Base-by-base conservation (phyloP, 1,140 invertebrate species). In the Eurytemora carolleeae region DNA sequence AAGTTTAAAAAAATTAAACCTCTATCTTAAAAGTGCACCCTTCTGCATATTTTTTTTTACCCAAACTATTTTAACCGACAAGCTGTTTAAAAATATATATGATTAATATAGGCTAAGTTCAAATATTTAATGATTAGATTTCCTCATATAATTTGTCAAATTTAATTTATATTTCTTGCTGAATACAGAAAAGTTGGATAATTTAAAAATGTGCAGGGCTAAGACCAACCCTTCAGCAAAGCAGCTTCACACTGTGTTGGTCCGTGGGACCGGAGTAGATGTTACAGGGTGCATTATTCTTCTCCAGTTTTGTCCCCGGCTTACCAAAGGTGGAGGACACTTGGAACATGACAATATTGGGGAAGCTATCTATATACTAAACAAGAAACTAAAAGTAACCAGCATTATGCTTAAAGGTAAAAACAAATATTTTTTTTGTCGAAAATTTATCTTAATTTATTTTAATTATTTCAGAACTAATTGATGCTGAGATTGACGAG, bases 221-320 rank as follows among this genome's bases (percentile, higher is more conserved):
- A n/a, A 2, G 23, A 24, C 54, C 54, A 57, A 2, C 2, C 18
- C 21, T 2, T 57, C 55, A n/a, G 22, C 16, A n/a, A 57, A 23
- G 31, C 24, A 2, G 1, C 2, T 57, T 19, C 16, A 23, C n/a
- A 57, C 55, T 24, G 2, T 57, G 55, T 18, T 57, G 17, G 2
- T 23, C 2, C 24, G 55, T 21, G 18, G 23, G 2, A 57, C 55
- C 23, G 55, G 55, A 21, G 55, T 57, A 17, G 24, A 24, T 16
- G 55, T 23, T 23, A 57, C 55, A 24, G 55, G 55, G 55, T 57
- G 55, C 23, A 24, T 57, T 22, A 57, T 57, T 23, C 55, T 57
- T 21, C 55, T 57, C n/a, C 2, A 24, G 24, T 57, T 57, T 24
- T 24, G 21, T 23, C 55, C 55, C 24, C n/a, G 55, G 2, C 55